Percentiles rank a stretch among this genome's conserved stretches.
Conservation (phyloP, 2,888 invertebrate genomes). For the Troides helena region DNA sequence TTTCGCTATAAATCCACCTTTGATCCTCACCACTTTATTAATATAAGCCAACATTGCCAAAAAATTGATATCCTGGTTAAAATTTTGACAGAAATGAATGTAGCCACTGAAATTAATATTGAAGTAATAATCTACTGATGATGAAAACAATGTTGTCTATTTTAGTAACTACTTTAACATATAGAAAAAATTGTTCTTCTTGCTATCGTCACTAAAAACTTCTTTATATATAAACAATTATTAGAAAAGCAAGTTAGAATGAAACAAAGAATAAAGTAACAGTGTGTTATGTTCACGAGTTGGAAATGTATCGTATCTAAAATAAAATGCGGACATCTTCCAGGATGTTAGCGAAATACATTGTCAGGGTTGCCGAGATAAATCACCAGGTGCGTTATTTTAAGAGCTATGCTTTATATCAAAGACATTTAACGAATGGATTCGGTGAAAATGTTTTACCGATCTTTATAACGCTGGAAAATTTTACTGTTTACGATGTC, state of each 20-base stretch:
- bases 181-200: background rate
- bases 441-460: constrained; percentile 4
- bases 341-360: constrained; percentile 19
- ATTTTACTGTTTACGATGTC: background rate
- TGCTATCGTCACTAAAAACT: background rate
- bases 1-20: too few relatives aligned
- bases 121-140: too few relatives aligned
- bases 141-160: too few relatives aligned
- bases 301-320: constrained; percentile 13
- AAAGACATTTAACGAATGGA: constrained; percentile 13
- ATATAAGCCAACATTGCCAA: too few relatives aligned
- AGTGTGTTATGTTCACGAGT: background rate
- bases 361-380: constrained; percentile 24
- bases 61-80: too few relatives aligned
- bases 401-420: constrained; percentile 14
- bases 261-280: background rate
- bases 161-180: background rate
- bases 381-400: constrained; percentile 24
- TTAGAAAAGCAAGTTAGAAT: background rate
- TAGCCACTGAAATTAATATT: too few relatives aligned
- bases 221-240: background rate
- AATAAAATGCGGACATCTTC: constrained; percentile 20
- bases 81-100: too few relatives aligned
- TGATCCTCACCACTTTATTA: too few relatives aligned
- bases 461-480: background rate